Percentiles rank a stretch among this genome's conserved stretches.
Evolutionary conservation across 1,140 invertebrate species (phyloP).

Genomic region (Trypoxylus dichotomus): DNA sequence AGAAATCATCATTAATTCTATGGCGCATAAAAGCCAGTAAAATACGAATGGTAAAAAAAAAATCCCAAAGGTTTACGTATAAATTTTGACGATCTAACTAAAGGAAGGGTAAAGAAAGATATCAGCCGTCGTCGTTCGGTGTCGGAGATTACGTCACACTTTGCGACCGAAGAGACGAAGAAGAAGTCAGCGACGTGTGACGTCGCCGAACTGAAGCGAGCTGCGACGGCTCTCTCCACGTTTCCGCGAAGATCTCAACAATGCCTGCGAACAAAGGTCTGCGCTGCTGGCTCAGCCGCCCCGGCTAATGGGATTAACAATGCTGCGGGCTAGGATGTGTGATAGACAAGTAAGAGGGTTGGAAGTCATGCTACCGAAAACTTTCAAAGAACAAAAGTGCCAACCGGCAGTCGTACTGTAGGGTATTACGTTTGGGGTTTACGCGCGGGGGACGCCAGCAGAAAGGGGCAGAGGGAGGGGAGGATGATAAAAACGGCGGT

Average conservation of each 20-base stretch:
- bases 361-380: conserved; percentile 25
- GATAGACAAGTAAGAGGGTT: conserved; percentile 39
- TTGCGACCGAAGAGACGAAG: conserved; percentile 14
- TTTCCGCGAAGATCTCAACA: conserved; percentile 43
- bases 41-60: not conserved
- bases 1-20: not conserved
- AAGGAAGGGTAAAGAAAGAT: not conserved
- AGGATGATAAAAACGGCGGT: not conserved
- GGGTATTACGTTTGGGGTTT: not conserved
- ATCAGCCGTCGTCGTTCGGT: not conserved
- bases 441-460: not conserved
- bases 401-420: not conserved
- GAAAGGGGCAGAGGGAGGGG: not conserved
- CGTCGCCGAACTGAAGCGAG: conserved; percentile 38
- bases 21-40: no score
- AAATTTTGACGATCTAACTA: not conserved
- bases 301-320: conserved; percentile 44
- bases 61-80: not conserved
- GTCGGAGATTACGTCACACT: not conserved
- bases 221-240: conserved; percentile 34
- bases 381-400: conserved; percentile 27
- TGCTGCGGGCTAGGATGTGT: conserved; percentile 43
- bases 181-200: conserved; percentile 41
- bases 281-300: conserved; percentile 34
- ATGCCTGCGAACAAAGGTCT: conserved; percentile 41